phyloP scores from a whole-genome alignment of 2,113 vertebrate species.

The Onychostoma macrolepis region DNA sequence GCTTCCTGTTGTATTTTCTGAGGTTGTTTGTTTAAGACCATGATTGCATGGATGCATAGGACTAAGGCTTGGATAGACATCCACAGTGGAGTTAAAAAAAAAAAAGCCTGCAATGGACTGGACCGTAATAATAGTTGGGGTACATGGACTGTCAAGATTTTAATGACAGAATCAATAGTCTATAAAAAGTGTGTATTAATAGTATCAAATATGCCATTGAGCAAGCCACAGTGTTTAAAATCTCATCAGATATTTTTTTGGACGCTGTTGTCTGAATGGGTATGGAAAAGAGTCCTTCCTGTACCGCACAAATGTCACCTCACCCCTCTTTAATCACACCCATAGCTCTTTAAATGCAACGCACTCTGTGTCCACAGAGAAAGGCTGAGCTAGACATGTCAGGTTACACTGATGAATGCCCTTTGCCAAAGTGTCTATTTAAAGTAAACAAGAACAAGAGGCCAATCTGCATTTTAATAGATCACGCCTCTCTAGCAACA shows the following conservation, averaged over 20 bases:
- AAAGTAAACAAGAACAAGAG: slow-evolving; percentile 62
- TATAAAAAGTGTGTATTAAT: not conserved
- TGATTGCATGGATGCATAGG: slow-evolving; percentile 77
- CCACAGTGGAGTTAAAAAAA: slow-evolving; percentile 46
- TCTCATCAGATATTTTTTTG: slow-evolving; percentile 8
- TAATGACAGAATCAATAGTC: not conserved
- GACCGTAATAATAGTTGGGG: not conserved
- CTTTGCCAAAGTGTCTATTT: slow-evolving; percentile 64
- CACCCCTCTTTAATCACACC: slow-evolving; percentile 63
- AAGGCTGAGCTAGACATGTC: slow-evolving; percentile 28
- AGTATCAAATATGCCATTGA: not conserved
- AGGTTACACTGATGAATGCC: slow-evolving; percentile 70
- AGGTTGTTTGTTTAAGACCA: slow-evolving; percentile 64
- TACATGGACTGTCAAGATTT: not conserved
- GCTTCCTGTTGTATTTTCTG: slow-evolving; percentile 48
- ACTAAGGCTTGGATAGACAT: slow-evolving; percentile 65
- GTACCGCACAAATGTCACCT: slow-evolving; percentile 63
- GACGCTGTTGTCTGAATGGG: slow-evolving; percentile 46
- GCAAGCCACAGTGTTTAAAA: not conserved
- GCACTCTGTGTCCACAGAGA: slow-evolving; percentile 19
- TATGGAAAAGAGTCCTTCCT: slow-evolving; percentile 48
- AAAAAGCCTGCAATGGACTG: slow-evolving; percentile 43
- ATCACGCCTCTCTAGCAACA: not conserved
- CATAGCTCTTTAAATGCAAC: slow-evolving; percentile 24
- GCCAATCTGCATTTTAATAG: slow-evolving; percentile 57